phyloP scores from a whole-genome alignment of 2,113 vertebrate species.

The Mugil cephalus region DNA sequence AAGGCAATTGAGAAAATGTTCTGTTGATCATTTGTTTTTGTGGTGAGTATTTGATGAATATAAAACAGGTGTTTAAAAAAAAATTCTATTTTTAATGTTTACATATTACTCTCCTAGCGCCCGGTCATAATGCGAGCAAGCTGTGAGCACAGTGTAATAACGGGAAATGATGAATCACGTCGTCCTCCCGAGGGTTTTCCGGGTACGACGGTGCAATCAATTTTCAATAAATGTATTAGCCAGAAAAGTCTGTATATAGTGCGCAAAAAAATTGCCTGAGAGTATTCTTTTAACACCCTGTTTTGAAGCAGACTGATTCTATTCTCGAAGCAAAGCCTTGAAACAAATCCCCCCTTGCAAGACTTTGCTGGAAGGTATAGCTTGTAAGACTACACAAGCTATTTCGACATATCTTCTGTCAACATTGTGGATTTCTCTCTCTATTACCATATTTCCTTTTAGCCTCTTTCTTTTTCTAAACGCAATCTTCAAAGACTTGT shows the following conservation, averaged over 20 bases:
- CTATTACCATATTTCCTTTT: conserved; percentile 16
- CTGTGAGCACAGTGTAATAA: conserved; percentile 21
- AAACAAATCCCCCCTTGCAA: conserved; percentile 43
- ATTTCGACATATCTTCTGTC: conserved; percentile 37
- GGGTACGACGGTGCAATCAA: conserved; percentile 45
- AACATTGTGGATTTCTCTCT: conserved; percentile 41
- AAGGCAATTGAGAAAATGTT: not conserved
- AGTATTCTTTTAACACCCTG: not conserved
- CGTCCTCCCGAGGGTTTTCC: conserved; percentile 18
- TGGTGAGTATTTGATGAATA: not conserved
- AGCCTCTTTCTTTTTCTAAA: not conserved
- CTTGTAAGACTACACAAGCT: conserved; percentile 28
- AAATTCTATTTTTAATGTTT: not conserved
- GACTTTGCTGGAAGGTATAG: conserved; percentile 37
- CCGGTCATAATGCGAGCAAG: conserved; percentile 11
- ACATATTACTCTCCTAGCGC: not conserved
- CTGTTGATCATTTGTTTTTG: not conserved
- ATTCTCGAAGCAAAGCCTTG: conserved; percentile 38
- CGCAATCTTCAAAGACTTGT: conserved; percentile 47
- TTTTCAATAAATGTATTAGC: conserved; percentile 53
- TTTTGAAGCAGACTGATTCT: conserved; percentile 36
- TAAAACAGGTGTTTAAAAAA: not conserved
- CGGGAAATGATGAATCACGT: conserved; percentile 28
- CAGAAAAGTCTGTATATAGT: conserved; percentile 21
- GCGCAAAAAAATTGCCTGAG: conserved; percentile 7